Evolutionary conservation across 2,797 vertebrate genomes (phyloP).

Genomic region (Trematomus bernacchii): DNA sequence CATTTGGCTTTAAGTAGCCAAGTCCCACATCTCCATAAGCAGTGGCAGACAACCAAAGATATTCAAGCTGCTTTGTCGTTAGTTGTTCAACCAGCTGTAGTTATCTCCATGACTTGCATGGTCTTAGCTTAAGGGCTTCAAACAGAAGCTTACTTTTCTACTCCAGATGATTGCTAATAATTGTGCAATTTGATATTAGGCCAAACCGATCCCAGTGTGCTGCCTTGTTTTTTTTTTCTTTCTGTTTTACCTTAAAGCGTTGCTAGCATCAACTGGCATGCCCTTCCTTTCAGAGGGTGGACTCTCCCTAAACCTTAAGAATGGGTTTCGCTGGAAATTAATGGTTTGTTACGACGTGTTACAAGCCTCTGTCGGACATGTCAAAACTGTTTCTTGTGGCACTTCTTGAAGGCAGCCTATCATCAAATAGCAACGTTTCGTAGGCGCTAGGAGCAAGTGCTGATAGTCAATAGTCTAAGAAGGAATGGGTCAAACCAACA

Average conservation of each 20-base stretch:
- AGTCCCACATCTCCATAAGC: constrained; percentile 33
- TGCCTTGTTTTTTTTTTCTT: constrained; percentile 34
- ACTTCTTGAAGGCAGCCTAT: too few species aligned
- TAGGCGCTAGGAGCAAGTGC: too few species aligned
- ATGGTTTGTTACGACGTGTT: too few species aligned
- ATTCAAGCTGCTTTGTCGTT: constrained; percentile 20
- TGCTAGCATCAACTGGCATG: neutral
- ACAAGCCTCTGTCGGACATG: too few species aligned
- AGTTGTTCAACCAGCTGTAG: neutral
- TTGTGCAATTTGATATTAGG: constrained; percentile 44
- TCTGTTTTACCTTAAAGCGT: neutral
- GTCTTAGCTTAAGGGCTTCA: constrained; percentile 37
- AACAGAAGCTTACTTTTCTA: constrained; percentile 34
- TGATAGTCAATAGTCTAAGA: too few species aligned
- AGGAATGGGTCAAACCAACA: too few species aligned
- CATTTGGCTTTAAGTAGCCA: constrained; percentile 26
- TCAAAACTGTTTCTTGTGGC: too few species aligned
- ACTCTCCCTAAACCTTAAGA: neutral
- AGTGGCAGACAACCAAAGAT: constrained; percentile 55
- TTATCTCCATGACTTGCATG: neutral
- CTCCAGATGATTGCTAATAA: constrained; percentile 25
- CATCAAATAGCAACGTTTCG: too few species aligned
- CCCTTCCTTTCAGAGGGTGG: neutral
- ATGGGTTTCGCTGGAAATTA: too few species aligned
- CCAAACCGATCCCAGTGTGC: constrained; percentile 10